phyloP scores from a whole-genome alignment of 2,797 vertebrate species.

The Lycodopsis pacificus region DNA sequence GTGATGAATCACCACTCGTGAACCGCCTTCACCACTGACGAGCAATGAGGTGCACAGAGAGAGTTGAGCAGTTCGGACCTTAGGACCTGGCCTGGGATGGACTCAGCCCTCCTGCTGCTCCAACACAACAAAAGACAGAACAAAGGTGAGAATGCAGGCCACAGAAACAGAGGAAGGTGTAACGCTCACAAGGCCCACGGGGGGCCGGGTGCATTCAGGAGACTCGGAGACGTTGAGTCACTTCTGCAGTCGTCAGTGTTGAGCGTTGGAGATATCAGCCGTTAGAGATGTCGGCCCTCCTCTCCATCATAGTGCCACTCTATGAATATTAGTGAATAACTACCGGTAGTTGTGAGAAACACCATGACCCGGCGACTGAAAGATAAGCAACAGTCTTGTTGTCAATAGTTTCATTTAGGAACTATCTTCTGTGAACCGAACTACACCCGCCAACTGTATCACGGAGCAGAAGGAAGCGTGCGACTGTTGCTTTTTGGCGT shows the following conservation, averaged over 20 bases:
- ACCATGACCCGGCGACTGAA: neutral
- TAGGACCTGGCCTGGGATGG: conserved; percentile 37
- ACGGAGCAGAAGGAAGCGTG: neutral
- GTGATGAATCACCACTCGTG: conserved; percentile 59
- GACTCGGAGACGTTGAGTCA: too few species aligned
- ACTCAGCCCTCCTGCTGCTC: conserved; percentile 26
- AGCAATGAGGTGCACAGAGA: conserved; percentile 51
- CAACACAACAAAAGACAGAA: neutral
- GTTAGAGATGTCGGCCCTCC: too few species aligned
- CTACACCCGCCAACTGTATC: neutral
- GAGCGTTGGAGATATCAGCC: too few species aligned
- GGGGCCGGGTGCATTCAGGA: too few species aligned
- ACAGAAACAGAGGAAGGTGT: neutral
- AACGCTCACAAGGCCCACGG: neutral
- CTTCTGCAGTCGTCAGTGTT: neutral
- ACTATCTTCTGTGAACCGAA: neutral
- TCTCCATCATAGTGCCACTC: too few species aligned
- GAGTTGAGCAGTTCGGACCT: conserved; percentile 47
- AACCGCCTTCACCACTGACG: conserved; percentile 52
- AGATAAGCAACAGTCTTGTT: neutral
- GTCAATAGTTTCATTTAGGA: neutral
- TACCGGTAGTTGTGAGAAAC: too few species aligned
- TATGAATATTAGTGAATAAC: too few species aligned
- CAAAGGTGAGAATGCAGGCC: neutral
- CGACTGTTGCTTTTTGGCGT: neutral